phyloP scores from a whole-genome alignment of 1,140 invertebrate genomes.

The Dinoponera quadriceps region DNA sequence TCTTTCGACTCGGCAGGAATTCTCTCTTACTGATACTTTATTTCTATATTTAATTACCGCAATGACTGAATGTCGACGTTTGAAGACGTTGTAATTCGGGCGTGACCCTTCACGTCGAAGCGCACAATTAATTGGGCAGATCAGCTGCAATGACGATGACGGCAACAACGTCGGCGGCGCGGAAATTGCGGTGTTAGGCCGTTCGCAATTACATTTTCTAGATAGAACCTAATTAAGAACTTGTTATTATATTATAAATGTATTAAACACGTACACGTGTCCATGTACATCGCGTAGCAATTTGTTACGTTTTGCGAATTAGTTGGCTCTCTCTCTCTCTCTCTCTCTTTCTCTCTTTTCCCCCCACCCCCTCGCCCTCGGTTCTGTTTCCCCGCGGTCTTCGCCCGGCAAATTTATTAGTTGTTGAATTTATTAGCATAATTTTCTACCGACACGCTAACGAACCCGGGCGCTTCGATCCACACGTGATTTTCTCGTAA shows the following conservation, averaged over 20 bases:
- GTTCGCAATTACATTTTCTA: constrained; percentile 39
- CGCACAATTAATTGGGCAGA: constrained; percentile 36
- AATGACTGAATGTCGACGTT: too few relatives aligned
- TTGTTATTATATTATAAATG: constrained; percentile 56
- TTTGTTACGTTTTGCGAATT: constrained; percentile 54
- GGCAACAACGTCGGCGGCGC: background rate
- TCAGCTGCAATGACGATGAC: too few relatives aligned
- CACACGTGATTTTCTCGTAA: constrained; percentile 50
- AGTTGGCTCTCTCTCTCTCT: background rate
- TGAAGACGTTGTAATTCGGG: background rate
- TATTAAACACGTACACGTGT: constrained; percentile 34
- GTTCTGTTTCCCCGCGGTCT: too few relatives aligned
- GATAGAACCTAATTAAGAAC: constrained; percentile 50
- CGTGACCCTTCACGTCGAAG: constrained; percentile 27
- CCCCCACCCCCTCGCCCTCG: too few relatives aligned
- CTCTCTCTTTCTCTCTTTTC: too few relatives aligned
- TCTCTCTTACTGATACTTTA: too few relatives aligned
- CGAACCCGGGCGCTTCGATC: constrained; percentile 46
- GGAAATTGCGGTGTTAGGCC: background rate
- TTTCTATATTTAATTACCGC: too few relatives aligned
- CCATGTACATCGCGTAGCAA: constrained; percentile 27
- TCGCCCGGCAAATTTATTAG: constrained; percentile 47
- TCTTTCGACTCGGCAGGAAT: too few relatives aligned
- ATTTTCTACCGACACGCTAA: constrained; percentile 35
- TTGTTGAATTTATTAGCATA: constrained; percentile 58